phyloP scores from a whole-genome alignment of 2,113 vertebrate species.

The Stomatorhinus ivindoensis region DNA sequence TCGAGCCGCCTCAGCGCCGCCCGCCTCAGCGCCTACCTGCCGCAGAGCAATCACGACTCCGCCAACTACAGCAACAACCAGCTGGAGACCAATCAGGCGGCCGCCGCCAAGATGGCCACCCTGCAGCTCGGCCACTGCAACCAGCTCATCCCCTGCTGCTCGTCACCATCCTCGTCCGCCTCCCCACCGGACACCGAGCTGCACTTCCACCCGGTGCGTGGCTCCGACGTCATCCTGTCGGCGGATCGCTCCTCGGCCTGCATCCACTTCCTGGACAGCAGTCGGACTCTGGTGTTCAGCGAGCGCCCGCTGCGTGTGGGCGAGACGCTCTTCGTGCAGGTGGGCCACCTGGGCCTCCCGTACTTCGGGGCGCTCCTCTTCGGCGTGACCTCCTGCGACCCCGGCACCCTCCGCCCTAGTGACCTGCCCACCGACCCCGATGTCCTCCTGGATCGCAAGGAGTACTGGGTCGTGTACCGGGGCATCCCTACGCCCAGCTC shows the following conservation, averaged over 20 bases:
- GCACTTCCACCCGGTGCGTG: conserved; percentile 83
- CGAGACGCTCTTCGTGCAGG: conserved; percentile 87
- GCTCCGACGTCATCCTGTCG: conserved; percentile 82
- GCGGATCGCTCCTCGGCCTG: conserved; percentile 81
- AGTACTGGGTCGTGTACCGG: conserved; percentile 94
- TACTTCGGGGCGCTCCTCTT: conserved; percentile 84
- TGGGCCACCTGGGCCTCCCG: conserved; percentile 79
- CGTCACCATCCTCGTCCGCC: conserved; percentile 44
- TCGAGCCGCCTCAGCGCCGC: conserved; percentile 76
- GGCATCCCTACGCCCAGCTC: conserved; percentile 75
- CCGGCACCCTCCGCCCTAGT: conserved; percentile 73
- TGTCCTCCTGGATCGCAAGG: conserved; percentile 88
- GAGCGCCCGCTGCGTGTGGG: conserved; percentile 82
- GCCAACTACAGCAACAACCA: conserved; percentile 98
- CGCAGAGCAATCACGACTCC: conserved; percentile 88
- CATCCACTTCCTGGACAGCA: conserved; percentile 85
- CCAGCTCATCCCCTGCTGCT: conserved; percentile 78
- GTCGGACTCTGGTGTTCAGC: conserved; percentile 85
- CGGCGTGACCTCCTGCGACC: conserved; percentile 93
- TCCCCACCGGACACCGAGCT: conserved; percentile 80
- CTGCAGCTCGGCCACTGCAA: conserved; percentile 73
- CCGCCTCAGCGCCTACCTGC: conserved; percentile 86
- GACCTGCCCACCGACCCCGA: conserved; percentile 90
- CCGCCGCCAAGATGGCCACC: conserved; percentile 83
- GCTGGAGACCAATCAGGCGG: conserved; percentile 90